A percentile compares a stretch with the other conserved stretches of the same genome.
Evolutionary conservation across 2,888 invertebrate genomes (phyloP).

Genomic region (Syrphus vitripennis): DNA sequence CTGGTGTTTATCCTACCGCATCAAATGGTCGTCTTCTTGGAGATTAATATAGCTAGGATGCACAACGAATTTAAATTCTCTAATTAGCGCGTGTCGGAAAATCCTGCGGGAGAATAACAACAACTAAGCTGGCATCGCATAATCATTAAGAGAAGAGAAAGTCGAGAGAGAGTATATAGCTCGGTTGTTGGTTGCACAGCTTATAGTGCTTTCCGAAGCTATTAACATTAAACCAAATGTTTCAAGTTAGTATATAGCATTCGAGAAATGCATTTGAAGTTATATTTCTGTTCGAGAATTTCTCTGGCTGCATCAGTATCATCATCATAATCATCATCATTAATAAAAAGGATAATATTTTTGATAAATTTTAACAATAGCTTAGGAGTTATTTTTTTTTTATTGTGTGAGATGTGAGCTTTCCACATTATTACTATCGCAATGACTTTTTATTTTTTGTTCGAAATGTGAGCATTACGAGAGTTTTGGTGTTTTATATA

Average conservation of each 20-base stretch:
- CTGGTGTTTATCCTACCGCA: background rate
- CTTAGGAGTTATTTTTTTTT: background rate
- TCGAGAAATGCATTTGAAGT: conserved; percentile 19
- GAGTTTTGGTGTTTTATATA: background rate
- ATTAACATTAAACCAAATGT: background rate
- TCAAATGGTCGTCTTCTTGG: background rate
- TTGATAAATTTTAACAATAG: conserved; percentile 19
- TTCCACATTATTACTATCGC: background rate
- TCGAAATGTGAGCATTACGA: conserved; percentile 36
- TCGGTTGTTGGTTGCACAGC: background rate
- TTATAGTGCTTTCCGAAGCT: background rate
- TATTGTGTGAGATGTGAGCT: background rate
- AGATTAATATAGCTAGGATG: background rate
- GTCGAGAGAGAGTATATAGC: background rate
- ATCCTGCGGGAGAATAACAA: conserved; percentile 34
- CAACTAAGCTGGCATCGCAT: conserved; percentile 29
- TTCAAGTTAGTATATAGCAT: conserved; percentile 18
- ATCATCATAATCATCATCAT: background rate
- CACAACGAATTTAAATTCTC: conserved; percentile 30
- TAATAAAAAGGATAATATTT: background rate
- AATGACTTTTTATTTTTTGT: conserved; percentile 14
- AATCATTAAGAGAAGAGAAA: background rate
- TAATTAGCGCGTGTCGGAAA: conserved; percentile 51
- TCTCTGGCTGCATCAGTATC: background rate
- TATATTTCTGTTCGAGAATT: background rate